A percentile compares a stretch with the other conserved stretches of the same genome.
Evolutionary conservation across 2,888 invertebrate species (phyloP).

Genomic region (Miltochrista miniata): DNA sequence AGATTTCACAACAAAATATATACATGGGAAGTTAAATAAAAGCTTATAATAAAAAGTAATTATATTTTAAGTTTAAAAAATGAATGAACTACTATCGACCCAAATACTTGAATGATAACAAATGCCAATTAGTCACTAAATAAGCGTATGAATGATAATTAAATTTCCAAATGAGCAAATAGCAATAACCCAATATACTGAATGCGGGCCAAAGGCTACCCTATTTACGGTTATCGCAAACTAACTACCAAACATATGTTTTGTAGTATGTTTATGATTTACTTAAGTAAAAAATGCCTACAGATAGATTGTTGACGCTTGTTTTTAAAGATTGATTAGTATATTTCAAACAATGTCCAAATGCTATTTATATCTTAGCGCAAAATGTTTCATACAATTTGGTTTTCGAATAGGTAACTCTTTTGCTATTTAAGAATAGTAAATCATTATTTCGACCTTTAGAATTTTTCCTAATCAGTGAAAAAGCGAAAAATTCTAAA

Average conservation of each 20-base stretch:
- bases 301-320: neutral
- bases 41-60: no score
- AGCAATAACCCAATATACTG: slow-evolving; percentile 36
- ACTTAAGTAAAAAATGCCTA: slow-evolving; percentile 8
- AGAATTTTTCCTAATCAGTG: no score
- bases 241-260: slow-evolving; percentile 30
- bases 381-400: no score
- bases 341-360: neutral
- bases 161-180: slow-evolving; percentile 39
- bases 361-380: neutral
- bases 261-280: slow-evolving; percentile 17
- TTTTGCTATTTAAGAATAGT: no score
- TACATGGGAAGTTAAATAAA: no score
- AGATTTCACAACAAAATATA: no score
- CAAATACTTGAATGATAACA: slow-evolving; percentile 34
- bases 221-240: slow-evolving; percentile 33
- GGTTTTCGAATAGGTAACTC: no score
- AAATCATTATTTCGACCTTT: no score
- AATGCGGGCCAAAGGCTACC: slow-evolving; percentile 37
- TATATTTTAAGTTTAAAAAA: slow-evolving; percentile 9
- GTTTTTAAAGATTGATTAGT: neutral
- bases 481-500: no score
- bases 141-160: slow-evolving; percentile 41
- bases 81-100: slow-evolving; percentile 28
- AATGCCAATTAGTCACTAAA: slow-evolving; percentile 37